Evolutionary conservation across 2,888 invertebrate genomes (phyloP).

Genomic region (Pachymerium ferrugineum): DNA sequence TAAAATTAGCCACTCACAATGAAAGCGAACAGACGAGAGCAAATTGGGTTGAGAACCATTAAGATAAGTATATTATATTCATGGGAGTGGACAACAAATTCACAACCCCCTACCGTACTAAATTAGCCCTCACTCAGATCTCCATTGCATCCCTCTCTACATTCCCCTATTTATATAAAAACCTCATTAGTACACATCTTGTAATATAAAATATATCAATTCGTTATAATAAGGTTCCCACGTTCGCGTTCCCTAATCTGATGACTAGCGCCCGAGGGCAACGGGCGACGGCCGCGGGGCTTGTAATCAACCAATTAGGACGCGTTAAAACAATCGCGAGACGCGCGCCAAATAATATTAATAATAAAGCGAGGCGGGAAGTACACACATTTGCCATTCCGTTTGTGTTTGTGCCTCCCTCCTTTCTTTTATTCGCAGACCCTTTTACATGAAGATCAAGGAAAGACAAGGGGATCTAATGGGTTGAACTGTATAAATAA

Average conservation of each 20-base stretch:
- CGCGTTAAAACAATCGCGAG: slow-evolving; percentile 29
- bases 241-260: slow-evolving; percentile 28
- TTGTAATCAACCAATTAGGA: slow-evolving; percentile 28
- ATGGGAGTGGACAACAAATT: slow-evolving; percentile 23
- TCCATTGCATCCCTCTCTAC: background rate
- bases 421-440: slow-evolving; percentile 10
- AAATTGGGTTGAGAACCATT: slow-evolving; percentile 30
- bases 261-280: slow-evolving; percentile 27
- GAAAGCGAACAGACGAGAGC: slow-evolving; percentile 19
- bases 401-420: slow-evolving; percentile 22
- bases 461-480: slow-evolving; percentile 19
- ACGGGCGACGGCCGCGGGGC: slow-evolving; percentile 27
- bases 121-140: slow-evolving; percentile 21
- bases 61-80: slow-evolving; percentile 27
- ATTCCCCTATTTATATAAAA: background rate
- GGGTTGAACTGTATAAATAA: slow-evolving; percentile 3
- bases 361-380: slow-evolving; percentile 29
- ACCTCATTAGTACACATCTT: background rate
- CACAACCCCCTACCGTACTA: slow-evolving; percentile 23
- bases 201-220: background rate
- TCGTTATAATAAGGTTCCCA: background rate
- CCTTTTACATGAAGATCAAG: slow-evolving; percentile 27
- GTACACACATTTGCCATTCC: slow-evolving; percentile 27
- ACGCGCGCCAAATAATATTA: slow-evolving; percentile 28
- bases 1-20: slow-evolving; percentile 29